Percentiles rank a stretch among this genome's conserved stretches.
Conservation (phyloP, 37 sponge, comb jelly and placozoan genomes). For the Oopsacas minuta region DNA sequence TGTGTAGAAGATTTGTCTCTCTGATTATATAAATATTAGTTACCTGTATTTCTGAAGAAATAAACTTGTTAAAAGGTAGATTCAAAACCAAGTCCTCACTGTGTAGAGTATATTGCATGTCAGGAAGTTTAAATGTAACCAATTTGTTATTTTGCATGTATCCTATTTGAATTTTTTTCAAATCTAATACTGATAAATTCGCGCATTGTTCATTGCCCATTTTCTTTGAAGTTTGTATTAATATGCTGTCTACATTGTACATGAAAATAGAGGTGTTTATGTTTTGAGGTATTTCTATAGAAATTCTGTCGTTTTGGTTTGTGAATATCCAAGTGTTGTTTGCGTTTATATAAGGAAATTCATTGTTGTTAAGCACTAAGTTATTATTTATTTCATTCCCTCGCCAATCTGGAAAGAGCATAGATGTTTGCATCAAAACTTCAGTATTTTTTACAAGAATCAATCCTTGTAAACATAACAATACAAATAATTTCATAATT, state of each 20-base stretch:
- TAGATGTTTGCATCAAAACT: no score
- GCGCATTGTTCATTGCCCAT: neutral
- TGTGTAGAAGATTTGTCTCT: no score
- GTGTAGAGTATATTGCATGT: neutral
- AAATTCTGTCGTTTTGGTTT: neutral
- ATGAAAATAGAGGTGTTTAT: neutral
- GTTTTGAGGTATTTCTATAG: neutral
- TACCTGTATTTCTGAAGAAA: neutral
- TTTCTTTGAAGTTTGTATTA: neutral
- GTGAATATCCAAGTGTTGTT: neutral
- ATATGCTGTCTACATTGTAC: neutral
- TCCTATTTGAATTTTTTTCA: neutral
- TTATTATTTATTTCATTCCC: no score
- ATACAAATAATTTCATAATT: no score
- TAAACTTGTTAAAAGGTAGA: neutral
- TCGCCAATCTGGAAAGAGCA: no score
- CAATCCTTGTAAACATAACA: no score
- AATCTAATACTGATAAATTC: neutral
- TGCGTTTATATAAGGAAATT: neutral
- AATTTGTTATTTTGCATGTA: neutral
- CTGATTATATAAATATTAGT: no score
- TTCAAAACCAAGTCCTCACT: neutral
- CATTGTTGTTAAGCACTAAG: no score
- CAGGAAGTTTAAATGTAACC: neutral
- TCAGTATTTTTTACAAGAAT: no score